Percentiles rank a stretch among this genome's conserved stretches.
phyloP scores from a whole-genome alignment of 2,888 invertebrate genomes.

The Taphrorychus bicolor region DNA sequence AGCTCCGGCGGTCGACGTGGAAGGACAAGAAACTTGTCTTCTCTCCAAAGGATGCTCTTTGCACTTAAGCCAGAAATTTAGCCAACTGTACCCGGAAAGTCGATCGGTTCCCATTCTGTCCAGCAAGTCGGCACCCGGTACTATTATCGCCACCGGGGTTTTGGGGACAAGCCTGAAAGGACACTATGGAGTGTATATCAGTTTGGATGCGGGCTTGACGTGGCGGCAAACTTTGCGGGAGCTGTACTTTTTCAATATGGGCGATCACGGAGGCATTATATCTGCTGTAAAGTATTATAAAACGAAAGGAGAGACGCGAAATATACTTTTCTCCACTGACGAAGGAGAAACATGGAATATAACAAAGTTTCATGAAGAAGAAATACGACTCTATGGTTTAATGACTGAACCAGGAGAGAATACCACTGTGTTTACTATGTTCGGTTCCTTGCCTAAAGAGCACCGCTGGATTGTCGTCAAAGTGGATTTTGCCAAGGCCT shows the following conservation, averaged over 20 bases:
- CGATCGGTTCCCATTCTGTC: slow-evolving; percentile 84
- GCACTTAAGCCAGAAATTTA: slow-evolving; percentile 87
- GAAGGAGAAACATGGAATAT: slow-evolving; percentile 84
- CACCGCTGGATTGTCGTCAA: slow-evolving; percentile 92
- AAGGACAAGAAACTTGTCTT: slow-evolving; percentile 73
- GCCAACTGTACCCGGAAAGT: slow-evolving; percentile 80
- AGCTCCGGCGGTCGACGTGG: slow-evolving; percentile 73
- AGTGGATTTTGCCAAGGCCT: slow-evolving; percentile 65
- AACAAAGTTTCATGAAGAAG: slow-evolving; percentile 72
- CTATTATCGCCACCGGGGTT: slow-evolving; percentile 86
- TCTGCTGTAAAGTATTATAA: slow-evolving; percentile 86
- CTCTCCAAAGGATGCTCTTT: slow-evolving; percentile 76
- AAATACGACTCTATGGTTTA: slow-evolving; percentile 84
- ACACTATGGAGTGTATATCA: slow-evolving; percentile 80
- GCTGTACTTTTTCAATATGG: slow-evolving; percentile 86
- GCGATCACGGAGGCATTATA: slow-evolving; percentile 89
- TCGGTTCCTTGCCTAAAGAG: slow-evolving; percentile 78
- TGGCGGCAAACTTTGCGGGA: slow-evolving; percentile 80
- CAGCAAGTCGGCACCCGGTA: slow-evolving; percentile 85
- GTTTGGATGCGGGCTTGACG: slow-evolving; percentile 80
- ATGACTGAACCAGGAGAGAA: slow-evolving; percentile 96
- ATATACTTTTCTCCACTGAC: slow-evolving; percentile 84
- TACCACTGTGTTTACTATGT: slow-evolving; percentile 89
- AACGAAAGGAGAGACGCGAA: slow-evolving; percentile 76
- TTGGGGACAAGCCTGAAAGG: slow-evolving; percentile 81